Evolutionary conservation across 2,113 vertebrate genomes (phyloP), one percentile per base, ranked within the genome.

Genomic region (Orcinus orca): DNA sequence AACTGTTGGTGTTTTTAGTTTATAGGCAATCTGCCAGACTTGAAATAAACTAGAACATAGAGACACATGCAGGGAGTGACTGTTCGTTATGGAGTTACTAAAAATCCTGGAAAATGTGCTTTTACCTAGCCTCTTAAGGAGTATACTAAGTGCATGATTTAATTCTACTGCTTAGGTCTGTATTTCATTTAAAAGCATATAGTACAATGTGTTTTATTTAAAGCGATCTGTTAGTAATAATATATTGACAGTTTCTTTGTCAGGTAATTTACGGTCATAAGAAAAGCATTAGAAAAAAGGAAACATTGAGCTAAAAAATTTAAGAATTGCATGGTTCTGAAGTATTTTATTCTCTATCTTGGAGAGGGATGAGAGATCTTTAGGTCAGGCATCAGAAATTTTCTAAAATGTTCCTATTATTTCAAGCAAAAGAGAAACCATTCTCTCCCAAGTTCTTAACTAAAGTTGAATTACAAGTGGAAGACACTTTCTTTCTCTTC

Each of bases 41-140:
- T 92, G 85, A 88, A 97, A 94, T 95, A 94, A 85, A 98, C 86
- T 88, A 88, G 88, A 92, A 36, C n/a, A 90, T 36, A 93, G 41
- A 97, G 38, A 87, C 21, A 50, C 73, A 92, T 71, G 31, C 76
- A 95, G 67, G 90, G 21, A 79, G 80, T 85, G 47, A 90, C 55
- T 94, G 82, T 90, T 91, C 85, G 87, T 95, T 90, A 44, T 79
- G 74, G 31, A 88, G n/a, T 97, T 95, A 96, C 65, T 96, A 82
- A 96, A 55, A 97, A 97, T 97, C 76, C 60, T 92, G 23, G 73
- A 97, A 97, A 93, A 76, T 76, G 77, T 50, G 5, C 8, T 62
- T 93, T 95, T 95, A 83, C 68, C 18, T 94, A 77, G 26, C 12
- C 73, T 90, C 36, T 94, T 95, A 58, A 73, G 55, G 33, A 97